These are phyloP conservation scores for Panthera tigris DNA, from an alignment of 2,113 vertebrate genomes.

Conservation along the genomic window DNA sequence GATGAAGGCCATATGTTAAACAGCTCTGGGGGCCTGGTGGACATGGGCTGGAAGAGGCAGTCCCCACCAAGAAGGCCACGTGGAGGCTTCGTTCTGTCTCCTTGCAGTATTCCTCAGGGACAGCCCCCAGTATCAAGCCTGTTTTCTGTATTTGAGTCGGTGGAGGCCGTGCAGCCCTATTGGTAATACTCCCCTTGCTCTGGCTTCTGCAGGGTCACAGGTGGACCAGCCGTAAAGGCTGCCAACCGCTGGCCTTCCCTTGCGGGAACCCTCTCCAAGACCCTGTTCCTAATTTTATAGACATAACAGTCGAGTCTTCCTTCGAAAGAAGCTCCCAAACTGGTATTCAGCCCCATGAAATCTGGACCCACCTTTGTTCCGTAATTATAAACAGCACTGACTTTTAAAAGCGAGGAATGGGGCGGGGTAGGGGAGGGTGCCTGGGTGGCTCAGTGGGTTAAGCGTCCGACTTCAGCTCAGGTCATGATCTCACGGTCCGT, in stretches of 20 bases:
- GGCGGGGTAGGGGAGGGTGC: too few relatives aligned
- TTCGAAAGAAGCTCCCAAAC: background rate
- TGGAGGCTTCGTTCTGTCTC: fast-evolving
- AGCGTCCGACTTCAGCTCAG: too few relatives aligned
- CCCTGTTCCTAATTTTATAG: background rate
- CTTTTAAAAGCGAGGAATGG: background rate
- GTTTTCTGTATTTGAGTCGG: fast-evolving
- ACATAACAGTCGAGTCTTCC: fast-evolving
- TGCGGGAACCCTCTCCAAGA: fast-evolving
- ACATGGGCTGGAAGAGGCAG: fast-evolving
- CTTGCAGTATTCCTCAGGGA: too few relatives aligned
- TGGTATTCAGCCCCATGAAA: background rate
- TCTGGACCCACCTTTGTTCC: fast-evolving
- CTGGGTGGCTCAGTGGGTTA: too few relatives aligned
- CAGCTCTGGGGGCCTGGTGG: background rate
- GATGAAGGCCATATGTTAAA: fast-evolving
- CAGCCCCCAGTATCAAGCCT: fast-evolving
- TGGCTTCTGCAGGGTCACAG: fast-evolving
- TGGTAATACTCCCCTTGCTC: fast-evolving
- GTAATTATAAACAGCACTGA: fast-evolving
- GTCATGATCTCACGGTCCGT: too few relatives aligned
- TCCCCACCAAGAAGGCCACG: fast-evolving
- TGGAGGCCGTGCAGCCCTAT: fast-evolving
- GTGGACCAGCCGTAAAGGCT: fast-evolving
- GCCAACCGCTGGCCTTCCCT: background rate